phyloP scores from a whole-genome alignment of 1,140 invertebrate species.

The Tetramorium parvispinum region DNA sequence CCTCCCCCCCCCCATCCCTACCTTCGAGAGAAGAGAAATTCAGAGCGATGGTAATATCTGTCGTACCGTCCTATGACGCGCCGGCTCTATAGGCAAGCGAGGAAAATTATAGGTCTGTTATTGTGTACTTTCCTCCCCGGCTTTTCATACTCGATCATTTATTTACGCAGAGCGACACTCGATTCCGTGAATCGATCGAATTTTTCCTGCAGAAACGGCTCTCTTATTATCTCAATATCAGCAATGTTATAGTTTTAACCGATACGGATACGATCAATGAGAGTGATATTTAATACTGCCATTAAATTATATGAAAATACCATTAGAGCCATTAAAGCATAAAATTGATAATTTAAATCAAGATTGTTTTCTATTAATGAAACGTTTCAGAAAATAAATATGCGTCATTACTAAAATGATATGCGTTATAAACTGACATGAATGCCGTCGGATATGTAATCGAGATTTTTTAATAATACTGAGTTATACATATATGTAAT shows the following conservation, averaged over 20 bases:
- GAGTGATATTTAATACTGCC: not conserved
- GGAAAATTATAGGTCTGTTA: conserved; percentile 67
- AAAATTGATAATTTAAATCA: not conserved
- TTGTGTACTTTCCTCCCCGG: conserved; percentile 61
- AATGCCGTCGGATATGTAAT: not conserved
- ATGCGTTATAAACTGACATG: not conserved
- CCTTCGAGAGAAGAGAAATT: not conserved
- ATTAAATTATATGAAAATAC: conserved; percentile 1
- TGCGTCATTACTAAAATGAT: not conserved
- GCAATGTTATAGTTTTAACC: not conserved
- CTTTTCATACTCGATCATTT: conserved; percentile 67
- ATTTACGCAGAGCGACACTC: conserved; percentile 66
- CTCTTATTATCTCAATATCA: conserved; percentile 25
- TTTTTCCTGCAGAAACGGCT: not conserved
- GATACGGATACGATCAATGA: conserved; percentile 3
- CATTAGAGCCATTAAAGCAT: not conserved
- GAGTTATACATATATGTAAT: not conserved
- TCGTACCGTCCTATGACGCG: conserved; percentile 21
- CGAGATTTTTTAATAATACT: not conserved
- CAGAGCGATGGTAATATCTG: conserved; percentile 31
- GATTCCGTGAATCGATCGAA: conserved; percentile 37
- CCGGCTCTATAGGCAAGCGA: conserved; percentile 40
- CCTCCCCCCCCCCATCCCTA: not conserved
- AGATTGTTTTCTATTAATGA: not conserved
- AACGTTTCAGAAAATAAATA: not conserved